Percentiles rank a stretch among this genome's conserved stretches.
These are phyloP conservation scores for Patella vulgata DNA, from an alignment of 1,140 invertebrate genomes.

Conservation along the genomic window DNA sequence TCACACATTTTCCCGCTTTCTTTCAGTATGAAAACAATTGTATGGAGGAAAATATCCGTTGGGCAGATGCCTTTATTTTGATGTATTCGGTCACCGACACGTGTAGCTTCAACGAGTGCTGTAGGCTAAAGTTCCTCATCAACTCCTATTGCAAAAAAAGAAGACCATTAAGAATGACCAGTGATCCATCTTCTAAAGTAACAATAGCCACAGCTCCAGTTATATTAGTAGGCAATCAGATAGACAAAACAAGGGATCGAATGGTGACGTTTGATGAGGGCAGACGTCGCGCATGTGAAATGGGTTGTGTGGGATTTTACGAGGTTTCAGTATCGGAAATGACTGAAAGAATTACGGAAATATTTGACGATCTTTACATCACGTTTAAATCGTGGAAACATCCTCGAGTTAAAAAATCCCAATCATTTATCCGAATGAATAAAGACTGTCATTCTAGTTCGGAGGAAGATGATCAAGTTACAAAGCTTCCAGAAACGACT, in stretches of 20 bases:
- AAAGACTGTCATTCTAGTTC: too few relatives aligned
- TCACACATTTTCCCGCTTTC: too few relatives aligned
- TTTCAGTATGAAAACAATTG: constrained; percentile 77
- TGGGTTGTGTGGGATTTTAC: constrained; percentile 82
- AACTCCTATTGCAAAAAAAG: constrained; percentile 80
- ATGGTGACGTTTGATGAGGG: constrained; percentile 90
- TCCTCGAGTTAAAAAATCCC: too few relatives aligned
- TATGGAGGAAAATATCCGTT: constrained; percentile 81
- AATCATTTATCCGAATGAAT: too few relatives aligned
- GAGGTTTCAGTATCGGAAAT: constrained; percentile 85
- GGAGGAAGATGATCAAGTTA: too few relatives aligned
- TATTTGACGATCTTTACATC: constrained; percentile 51
- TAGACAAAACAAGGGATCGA: constrained; percentile 87
- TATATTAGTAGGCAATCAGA: constrained; percentile 88
- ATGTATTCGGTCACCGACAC: constrained; percentile 92
- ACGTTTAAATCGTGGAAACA: constrained; percentile 24
- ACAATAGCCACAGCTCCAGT: constrained; percentile 71
- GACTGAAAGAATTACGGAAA: constrained; percentile 69
- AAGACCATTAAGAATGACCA: constrained; percentile 70
- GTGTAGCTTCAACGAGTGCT: constrained; percentile 84
- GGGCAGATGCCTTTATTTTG: constrained; percentile 87
- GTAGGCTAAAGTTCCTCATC: constrained; percentile 81
- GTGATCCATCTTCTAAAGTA: constrained; percentile 69
- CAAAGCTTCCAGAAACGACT: too few relatives aligned
- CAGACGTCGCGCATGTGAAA: constrained; percentile 74